Base-by-base conservation (phyloP, 2,888 invertebrate genomes). In the Lamproptera curius region DNA sequence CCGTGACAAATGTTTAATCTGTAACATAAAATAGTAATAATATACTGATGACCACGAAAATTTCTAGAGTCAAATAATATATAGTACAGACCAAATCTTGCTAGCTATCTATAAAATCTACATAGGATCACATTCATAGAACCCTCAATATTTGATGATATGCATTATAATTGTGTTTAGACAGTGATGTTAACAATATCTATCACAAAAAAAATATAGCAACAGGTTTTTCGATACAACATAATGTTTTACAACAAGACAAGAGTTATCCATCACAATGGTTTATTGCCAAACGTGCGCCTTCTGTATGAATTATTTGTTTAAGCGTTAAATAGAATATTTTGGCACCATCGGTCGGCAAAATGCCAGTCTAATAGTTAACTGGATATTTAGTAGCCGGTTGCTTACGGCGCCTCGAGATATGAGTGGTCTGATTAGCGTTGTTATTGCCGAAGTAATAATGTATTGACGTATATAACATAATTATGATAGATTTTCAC, bases 291-390 rank as follows among this genome's bases (percentile, higher is more conserved):
- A 6, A 28, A 28, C 28, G 23, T 23, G 8, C 8, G 28, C 28
- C 28, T 28, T 10, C n/a, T 10, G 28, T 2, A 28, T 28, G 10
- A 28, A 28, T 28, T 28, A 20, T 6, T 20, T 6, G 4, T 20
- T 5, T 20, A 20, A 20, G 28, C 2, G 28, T 28, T 28, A 28
- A 9, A 28, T 9, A n/a, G 28, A 2, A 10, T 10, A 28, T 28
- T 28, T 28, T 28, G 28, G 28, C 28, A 28, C 4, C 2, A n/a
- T 28, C 9, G 28, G 4, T n/a, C 28, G 28, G 28, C 28, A 28
- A 10, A 46, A 38, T 50, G 42, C 45, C 37, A 40, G 45, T 28
- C 28, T 20, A 5, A 20, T 6, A 6, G 20, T 6, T 39, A 42
- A 41, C 37, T 38, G n/a, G 39, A 46, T 46, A 42, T 46, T 16